These are phyloP conservation scores for Apantesis nais DNA, from an alignment of 2,888 invertebrate species.

Conservation along the genomic window DNA sequence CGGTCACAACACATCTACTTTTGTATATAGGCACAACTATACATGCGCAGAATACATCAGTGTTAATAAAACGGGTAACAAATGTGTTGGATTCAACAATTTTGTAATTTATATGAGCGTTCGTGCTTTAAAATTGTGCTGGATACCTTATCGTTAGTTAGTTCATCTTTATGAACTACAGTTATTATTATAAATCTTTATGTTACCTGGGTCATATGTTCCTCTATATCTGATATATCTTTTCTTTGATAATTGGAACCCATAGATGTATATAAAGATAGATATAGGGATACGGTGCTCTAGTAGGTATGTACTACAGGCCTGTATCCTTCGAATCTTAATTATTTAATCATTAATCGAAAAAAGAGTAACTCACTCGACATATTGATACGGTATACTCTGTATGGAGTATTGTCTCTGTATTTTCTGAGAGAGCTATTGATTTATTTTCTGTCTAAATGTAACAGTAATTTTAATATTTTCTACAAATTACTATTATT, in stretches of 20 bases:
- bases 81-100: neutral
- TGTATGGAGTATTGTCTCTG: too few relatives aligned
- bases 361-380: too few relatives aligned
- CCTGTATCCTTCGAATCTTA: neutral
- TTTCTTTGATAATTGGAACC: neutral
- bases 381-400: too few relatives aligned
- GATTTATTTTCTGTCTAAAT: too few relatives aligned
- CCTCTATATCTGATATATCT: neutral
- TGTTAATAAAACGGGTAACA: neutral
- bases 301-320: neutral
- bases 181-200: neutral
- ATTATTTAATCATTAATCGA: too few relatives aligned
- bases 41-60: slow-evolving; percentile 2
- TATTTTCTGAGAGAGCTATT: too few relatives aligned
- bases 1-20: slow-evolving; percentile 15
- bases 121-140: neutral
- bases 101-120: neutral
- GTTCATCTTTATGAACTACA: neutral
- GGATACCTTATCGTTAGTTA: neutral
- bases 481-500: too few relatives aligned
- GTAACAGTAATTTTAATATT: too few relatives aligned
- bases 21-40: slow-evolving; percentile 8
- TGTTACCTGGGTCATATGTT: neutral
- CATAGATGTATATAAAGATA: neutral
- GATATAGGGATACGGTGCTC: neutral